These are phyloP conservation scores for Strix aluco DNA, from an alignment of 2,113 vertebrate genomes.

Conservation along the genomic window DNA sequence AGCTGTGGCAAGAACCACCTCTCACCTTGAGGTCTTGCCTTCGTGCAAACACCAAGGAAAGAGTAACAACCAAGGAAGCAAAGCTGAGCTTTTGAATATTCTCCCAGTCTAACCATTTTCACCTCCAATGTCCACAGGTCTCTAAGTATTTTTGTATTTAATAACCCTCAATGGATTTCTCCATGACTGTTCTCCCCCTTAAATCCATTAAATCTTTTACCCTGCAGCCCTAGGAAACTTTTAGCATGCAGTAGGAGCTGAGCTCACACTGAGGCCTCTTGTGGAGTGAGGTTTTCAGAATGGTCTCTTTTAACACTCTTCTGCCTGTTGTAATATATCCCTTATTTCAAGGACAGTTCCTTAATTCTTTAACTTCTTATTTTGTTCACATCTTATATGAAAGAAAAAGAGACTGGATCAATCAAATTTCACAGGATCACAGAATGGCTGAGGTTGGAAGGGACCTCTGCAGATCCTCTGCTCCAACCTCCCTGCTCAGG, in stretches of 20 bases:
- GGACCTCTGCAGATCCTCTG: neutral
- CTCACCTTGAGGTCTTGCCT: neutral
- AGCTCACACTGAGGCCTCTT: neutral
- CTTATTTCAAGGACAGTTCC: neutral
- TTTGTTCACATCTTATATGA: neutral
- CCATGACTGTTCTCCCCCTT: neutral
- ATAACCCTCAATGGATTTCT: neutral
- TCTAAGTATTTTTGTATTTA: neutral
- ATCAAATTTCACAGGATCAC: neutral
- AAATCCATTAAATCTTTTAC: neutral
- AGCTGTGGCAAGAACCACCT: neutral
- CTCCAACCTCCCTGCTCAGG: neutral
- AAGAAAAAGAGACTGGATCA: neutral
- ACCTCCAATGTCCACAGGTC: neutral
- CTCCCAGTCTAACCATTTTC: neutral
- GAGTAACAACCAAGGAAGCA: neutral
- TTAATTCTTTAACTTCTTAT: neutral
- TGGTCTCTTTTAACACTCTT: neutral
- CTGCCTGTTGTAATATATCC: neutral
- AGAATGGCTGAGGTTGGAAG: neutral
- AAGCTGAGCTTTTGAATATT: neutral
- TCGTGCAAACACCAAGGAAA: neutral
- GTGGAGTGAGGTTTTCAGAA: neutral
- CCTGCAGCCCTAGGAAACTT: neutral
- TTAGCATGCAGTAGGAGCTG: neutral